Percentiles rank a stretch among this genome's conserved stretches.
phyloP scores from a whole-genome alignment of 2,797 vertebrate genomes.

The Glossophaga mutica region DNA sequence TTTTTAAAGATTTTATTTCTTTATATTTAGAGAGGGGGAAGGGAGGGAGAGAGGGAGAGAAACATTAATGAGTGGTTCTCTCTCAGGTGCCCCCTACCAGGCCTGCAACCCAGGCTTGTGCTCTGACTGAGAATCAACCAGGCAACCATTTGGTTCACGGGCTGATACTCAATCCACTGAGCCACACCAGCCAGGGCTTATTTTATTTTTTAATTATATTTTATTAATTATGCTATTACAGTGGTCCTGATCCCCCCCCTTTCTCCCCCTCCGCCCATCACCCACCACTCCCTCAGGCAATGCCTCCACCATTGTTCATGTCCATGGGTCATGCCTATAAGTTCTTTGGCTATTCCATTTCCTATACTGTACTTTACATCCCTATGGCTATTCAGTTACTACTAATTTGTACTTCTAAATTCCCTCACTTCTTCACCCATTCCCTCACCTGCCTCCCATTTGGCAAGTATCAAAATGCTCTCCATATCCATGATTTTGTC shows the following conservation, averaged over 20 bases:
- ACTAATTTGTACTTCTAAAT: not conserved
- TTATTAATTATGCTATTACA: not conserved
- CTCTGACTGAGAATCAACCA: too few species aligned
- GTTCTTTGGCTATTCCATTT: not conserved
- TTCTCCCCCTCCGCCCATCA: not conserved
- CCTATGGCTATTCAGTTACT: not conserved
- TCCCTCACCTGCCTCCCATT: not conserved
- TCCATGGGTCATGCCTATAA: not conserved
- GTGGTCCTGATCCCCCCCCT: not conserved
- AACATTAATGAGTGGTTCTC: too few species aligned
- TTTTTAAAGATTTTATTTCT: too few species aligned
- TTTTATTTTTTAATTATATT: too few species aligned
- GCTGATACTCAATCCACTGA: too few species aligned
- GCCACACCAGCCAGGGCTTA: too few species aligned
- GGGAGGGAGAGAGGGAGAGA: too few species aligned
- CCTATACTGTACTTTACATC: not conserved
- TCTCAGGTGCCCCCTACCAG: too few species aligned
- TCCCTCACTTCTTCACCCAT: not conserved
- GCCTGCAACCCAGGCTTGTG: too few species aligned
- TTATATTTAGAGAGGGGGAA: too few species aligned
- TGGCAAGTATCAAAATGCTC: not conserved
- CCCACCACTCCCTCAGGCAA: not conserved
- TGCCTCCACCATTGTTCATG: too few species aligned
- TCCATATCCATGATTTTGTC: not conserved
- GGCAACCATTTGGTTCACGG: too few species aligned